These are phyloP conservation scores for Tethea ocularis DNA, from an alignment of 2,888 invertebrate species.

Conservation along the genomic window DNA sequence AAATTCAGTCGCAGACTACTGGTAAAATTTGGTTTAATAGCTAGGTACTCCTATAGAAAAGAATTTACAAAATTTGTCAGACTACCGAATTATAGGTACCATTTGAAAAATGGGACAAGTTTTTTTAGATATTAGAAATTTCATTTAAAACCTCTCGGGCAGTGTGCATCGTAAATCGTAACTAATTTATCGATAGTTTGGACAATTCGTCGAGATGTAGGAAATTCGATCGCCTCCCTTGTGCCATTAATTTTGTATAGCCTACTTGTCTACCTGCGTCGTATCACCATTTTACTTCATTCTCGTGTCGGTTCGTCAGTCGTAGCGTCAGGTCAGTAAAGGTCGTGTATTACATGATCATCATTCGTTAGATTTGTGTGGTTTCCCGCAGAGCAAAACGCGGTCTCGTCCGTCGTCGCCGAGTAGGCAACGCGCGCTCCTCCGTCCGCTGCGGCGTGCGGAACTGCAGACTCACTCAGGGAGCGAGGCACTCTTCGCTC, in stretches of 20 bases:
- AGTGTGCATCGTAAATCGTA: slow-evolving; percentile 66
- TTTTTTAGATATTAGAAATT: slow-evolving; percentile 47
- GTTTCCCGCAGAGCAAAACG: slow-evolving; percentile 57
- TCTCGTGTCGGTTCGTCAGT: slow-evolving; percentile 64
- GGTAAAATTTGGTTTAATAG: slow-evolving; percentile 68
- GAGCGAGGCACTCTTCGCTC: slow-evolving; percentile 10
- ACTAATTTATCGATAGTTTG: slow-evolving; percentile 46
- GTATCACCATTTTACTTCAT: slow-evolving; percentile 40
- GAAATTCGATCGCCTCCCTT: slow-evolving; percentile 73
- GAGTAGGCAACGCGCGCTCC: slow-evolving; percentile 3
- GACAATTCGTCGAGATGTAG: slow-evolving; percentile 50
- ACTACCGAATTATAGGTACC: slow-evolving; percentile 62
- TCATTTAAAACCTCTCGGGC: slow-evolving; percentile 56
- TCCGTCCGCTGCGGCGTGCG: background rate
- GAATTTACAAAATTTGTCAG: slow-evolving; percentile 68
- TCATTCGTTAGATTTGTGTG: slow-evolving; percentile 38
- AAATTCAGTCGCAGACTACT: slow-evolving; percentile 82
- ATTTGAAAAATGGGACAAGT: slow-evolving; percentile 49
- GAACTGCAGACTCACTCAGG: too few relatives aligned
- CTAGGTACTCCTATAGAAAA: slow-evolving; percentile 73
- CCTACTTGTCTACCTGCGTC: slow-evolving; percentile 68
- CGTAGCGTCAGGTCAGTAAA: slow-evolving; percentile 57
- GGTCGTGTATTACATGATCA: slow-evolving; percentile 43
- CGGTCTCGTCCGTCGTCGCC: slow-evolving; percentile 20
- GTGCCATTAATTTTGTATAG: slow-evolving; percentile 75